phyloP scores from a whole-genome alignment of 2,113 vertebrate genomes.

The Psophia crepitans region DNA sequence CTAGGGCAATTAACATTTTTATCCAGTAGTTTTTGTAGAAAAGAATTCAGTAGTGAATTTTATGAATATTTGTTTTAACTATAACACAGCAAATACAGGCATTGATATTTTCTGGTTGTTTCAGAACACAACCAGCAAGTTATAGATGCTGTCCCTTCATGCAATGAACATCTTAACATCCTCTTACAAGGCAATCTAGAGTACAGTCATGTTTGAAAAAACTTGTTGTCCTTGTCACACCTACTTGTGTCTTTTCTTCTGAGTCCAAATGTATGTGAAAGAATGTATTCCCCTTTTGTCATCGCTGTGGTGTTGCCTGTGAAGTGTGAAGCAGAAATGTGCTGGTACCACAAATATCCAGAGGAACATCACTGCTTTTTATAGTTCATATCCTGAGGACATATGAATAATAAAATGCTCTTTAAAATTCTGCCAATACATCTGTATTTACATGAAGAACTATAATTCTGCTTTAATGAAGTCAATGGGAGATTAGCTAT shows the following conservation, averaged over 20 bases:
- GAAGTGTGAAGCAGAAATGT: background rate
- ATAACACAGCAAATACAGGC: slow-evolving; percentile 26
- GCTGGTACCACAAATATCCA: background rate
- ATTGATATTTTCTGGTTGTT: slow-evolving; percentile 16
- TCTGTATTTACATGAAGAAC: background rate
- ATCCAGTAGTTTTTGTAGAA: background rate
- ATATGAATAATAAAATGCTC: background rate
- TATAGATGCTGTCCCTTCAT: background rate
- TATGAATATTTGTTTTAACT: slow-evolving; percentile 47
- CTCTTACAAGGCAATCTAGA: slow-evolving; percentile 14
- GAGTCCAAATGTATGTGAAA: background rate
- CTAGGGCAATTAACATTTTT: background rate
- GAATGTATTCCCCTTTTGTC: background rate
- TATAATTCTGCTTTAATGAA: background rate
- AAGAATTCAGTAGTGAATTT: background rate
- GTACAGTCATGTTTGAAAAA: slow-evolving; percentile 51
- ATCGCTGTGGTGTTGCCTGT: background rate
- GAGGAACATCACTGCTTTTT: background rate
- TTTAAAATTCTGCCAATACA: background rate
- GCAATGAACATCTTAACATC: slow-evolving; percentile 15
- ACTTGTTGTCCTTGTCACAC: slow-evolving; percentile 44
- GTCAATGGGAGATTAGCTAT: background rate
- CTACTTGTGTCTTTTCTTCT: slow-evolving; percentile 27
- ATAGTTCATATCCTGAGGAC: background rate
- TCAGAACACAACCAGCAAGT: background rate